A percentile compares a stretch with the other conserved stretches of the same genome.
These are phyloP conservation scores for Thunnus albacares DNA, from an alignment of 2,797 vertebrate genomes.

Conservation along the genomic window DNA sequence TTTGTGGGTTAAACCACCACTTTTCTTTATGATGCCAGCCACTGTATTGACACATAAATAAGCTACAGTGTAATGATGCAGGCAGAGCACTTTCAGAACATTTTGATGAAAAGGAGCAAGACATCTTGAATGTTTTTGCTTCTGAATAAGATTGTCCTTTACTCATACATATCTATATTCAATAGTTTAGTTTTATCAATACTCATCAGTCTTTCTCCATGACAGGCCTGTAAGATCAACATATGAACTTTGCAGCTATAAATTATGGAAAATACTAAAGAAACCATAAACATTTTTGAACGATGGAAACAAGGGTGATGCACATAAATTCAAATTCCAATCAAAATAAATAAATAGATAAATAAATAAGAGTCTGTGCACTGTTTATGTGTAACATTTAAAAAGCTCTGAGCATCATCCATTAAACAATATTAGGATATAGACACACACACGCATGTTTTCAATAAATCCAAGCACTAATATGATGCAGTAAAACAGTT, in stretches of 20 bases:
- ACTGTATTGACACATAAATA: not conserved
- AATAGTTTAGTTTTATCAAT: not conserved
- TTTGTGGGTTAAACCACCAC: not conserved
- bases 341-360: not conserved
- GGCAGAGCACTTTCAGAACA: conserved; percentile 18
- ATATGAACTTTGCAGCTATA: not conserved
- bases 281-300: not conserved
- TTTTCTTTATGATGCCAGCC: not conserved
- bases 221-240: not conserved
- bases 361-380: too few relatives aligned
- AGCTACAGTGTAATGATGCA: conserved; percentile 16
- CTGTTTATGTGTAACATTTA: too few relatives aligned
- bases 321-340: not conserved
- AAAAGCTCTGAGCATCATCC: too few relatives aligned
- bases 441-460: too few relatives aligned
- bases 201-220: not conserved
- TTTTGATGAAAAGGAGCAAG: not conserved
- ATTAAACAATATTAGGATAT: too few relatives aligned
- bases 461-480: too few relatives aligned
- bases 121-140: not conserved
- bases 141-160: not conserved
- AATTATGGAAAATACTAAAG: not conserved
- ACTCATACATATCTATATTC: not conserved
- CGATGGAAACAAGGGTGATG: not conserved
- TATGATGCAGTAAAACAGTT: not conserved